These are phyloP conservation scores for Andrena marginata DNA, from an alignment of 2,888 invertebrate species.

Conservation along the genomic window DNA sequence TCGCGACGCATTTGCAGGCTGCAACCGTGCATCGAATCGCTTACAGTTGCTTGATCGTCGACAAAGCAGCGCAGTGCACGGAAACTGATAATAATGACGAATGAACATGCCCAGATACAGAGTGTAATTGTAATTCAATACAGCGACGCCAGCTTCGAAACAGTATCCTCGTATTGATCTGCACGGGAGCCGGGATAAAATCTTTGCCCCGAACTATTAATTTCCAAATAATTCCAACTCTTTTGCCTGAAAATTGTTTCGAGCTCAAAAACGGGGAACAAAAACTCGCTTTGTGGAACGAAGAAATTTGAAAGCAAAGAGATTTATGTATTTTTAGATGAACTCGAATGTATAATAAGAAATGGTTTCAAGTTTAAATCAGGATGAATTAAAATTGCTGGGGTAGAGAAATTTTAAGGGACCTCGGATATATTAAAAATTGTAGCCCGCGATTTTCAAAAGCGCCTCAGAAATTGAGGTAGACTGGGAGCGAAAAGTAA, in stretches of 20 bases:
- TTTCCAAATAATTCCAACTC: not conserved
- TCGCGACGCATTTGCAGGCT: constrained; percentile 6
- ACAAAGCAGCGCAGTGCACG: constrained; percentile 37
- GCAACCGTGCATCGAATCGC: not conserved
- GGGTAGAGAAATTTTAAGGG: no score
- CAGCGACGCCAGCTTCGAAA: constrained; percentile 30
- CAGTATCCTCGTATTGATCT: constrained; percentile 37
- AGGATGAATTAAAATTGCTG: no score
- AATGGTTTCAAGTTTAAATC: no score
- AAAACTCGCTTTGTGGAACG: no score
- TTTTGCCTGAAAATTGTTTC: not conserved
- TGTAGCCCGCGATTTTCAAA: no score
- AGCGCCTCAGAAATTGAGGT: not conserved
- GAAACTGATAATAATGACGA: constrained; percentile 59
- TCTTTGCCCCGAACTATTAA: not conserved
- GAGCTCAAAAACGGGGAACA: not conserved
- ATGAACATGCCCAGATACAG: constrained; percentile 37
- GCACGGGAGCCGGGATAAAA: not conserved
- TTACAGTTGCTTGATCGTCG: constrained; percentile 39
- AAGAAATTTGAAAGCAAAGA: no score
- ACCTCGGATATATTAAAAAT: no score
- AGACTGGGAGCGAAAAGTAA: not conserved
- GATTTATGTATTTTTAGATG: no score
- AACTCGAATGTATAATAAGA: no score
- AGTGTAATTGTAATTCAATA: constrained; percentile 46